Conservation (phyloP, 1,140 invertebrate species). For the Scaptomyza pallida region DNA sequence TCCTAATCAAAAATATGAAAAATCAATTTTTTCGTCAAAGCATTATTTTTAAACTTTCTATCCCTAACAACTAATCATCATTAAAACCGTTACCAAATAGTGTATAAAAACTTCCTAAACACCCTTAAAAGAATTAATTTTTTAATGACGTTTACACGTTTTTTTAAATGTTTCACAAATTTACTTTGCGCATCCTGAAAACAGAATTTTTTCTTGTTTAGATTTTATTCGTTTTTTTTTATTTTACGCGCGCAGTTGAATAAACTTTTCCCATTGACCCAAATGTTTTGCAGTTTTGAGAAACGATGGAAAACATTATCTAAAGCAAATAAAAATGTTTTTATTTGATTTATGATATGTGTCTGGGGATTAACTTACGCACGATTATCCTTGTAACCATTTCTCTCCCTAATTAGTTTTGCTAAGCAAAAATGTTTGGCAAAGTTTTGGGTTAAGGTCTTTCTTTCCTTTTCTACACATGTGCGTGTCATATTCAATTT, state of each 20-base stretch:
- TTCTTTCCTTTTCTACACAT: neutral
- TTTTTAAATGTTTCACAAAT: neutral
- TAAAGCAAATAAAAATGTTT: constrained; percentile 15
- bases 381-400: constrained; percentile 56
- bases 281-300: constrained; percentile 27
- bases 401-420: constrained; percentile 27
- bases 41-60: too few species aligned
- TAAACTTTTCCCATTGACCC: constrained; percentile 55
- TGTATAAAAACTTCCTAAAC: too few species aligned
- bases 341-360: constrained; percentile 1
- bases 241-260: constrained; percentile 39
- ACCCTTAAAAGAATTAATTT: too few species aligned
- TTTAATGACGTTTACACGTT: neutral
- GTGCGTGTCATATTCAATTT: constrained; percentile 21
- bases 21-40: too few species aligned
- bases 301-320: constrained; percentile 15
- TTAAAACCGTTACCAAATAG: too few species aligned
- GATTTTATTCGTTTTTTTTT: too few species aligned
- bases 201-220: too few species aligned
- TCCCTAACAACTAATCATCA: too few species aligned
- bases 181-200: constrained; percentile 11
- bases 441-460: constrained; percentile 48
- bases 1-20: too few species aligned
- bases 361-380: neutral
- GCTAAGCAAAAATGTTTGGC: neutral